These are phyloP conservation scores for Lagopus leucura DNA, from an alignment of 2,113 vertebrate genomes.

Conservation along the genomic window DNA sequence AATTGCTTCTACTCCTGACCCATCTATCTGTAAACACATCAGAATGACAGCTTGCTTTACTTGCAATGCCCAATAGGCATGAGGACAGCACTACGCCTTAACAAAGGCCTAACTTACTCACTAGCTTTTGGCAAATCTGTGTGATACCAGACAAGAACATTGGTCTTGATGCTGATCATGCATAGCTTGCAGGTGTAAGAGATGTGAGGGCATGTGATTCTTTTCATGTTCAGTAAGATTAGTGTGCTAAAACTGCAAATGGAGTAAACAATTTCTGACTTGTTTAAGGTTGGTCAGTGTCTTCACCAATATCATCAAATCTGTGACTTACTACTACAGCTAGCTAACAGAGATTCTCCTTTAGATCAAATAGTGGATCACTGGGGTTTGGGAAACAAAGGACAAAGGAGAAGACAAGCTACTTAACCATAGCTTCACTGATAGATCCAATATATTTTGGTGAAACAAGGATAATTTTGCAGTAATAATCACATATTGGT, in stretches of 20 bases:
- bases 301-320: not conserved
- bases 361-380: not conserved
- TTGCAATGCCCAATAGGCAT: not conserved
- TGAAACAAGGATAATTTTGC: not conserved
- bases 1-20: slow-evolving; percentile 28
- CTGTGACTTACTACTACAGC: not conserved
- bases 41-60: not conserved
- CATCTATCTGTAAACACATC: slow-evolving; percentile 21
- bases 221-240: not conserved
- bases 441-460: not conserved
- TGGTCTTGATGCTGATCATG: not conserved
- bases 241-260: not conserved
- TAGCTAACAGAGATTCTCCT: not conserved
- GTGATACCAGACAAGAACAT: not conserved
- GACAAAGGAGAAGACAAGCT: not conserved
- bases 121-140: not conserved
- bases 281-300: not conserved
- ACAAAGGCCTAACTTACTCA: not conserved
- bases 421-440: not conserved
- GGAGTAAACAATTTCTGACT: not conserved
- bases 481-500: not conserved
- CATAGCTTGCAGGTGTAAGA: not conserved
- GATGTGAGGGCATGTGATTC: not conserved
- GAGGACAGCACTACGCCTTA: not conserved
- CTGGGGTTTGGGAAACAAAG: not conserved